A percentile compares a stretch with the other conserved stretches of the same genome.
Conservation (phyloP, 2,113 vertebrate genomes). For the Scartelaos histophorus region DNA sequence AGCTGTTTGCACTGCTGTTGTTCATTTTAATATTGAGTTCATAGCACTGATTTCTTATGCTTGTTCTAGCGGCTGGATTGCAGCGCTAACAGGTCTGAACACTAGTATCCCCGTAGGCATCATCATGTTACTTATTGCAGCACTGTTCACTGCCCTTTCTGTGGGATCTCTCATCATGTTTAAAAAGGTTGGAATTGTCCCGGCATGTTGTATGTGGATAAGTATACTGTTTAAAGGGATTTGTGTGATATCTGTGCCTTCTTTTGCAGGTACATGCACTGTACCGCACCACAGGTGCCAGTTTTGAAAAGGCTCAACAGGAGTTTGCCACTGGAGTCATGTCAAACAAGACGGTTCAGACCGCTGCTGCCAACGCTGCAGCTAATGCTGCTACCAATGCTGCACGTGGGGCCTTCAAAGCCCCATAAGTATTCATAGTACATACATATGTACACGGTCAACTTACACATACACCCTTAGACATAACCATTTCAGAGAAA, state of each 20-base stretch:
- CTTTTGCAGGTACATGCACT: constrained; percentile 88
- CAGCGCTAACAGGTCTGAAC: constrained; percentile 94
- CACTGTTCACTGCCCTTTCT: constrained; percentile 94
- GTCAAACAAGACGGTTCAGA: constrained; percentile 98
- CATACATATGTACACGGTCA: not conserved
- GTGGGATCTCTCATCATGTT: constrained; percentile 98
- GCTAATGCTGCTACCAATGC: constrained; percentile 83
- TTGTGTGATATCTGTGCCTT: not conserved
- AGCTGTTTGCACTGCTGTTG: constrained; percentile 45
- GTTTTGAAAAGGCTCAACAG: constrained; percentile 98
- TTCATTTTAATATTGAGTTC: not conserved
- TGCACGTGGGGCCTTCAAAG: constrained; percentile 90
- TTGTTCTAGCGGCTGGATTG: constrained; percentile 92
- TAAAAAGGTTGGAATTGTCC: constrained; percentile 86
- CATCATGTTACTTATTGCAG: constrained; percentile 96
- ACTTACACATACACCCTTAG: constrained; percentile 15
- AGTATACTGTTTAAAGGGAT: not conserved
- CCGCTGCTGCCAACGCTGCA: constrained; percentile 89
- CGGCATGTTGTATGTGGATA: not conserved
- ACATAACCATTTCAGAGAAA: constrained; percentile 44
- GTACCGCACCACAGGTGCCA: constrained; percentile 95
- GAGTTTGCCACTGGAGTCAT: constrained; percentile 98
- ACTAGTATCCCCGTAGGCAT: constrained; percentile 92
- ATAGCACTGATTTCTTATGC: constrained; percentile 15
- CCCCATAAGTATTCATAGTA: constrained; percentile 45